These are phyloP conservation scores for Sorex maritimensis DNA, from an alignment of 2,797 vertebrate species.

Conservation along the genomic window DNA sequence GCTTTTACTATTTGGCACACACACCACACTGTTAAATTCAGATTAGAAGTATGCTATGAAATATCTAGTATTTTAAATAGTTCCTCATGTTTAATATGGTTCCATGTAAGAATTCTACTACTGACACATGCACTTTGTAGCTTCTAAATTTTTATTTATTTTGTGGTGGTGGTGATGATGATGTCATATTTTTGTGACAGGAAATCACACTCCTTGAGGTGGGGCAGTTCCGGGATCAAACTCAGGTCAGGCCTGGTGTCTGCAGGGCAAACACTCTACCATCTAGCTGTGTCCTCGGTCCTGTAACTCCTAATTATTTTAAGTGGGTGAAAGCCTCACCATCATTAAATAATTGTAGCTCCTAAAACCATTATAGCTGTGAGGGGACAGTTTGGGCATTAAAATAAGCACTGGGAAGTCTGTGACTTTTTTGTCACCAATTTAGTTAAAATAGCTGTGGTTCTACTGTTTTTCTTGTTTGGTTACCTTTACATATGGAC, in stretches of 20 bases:
- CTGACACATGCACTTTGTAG: background rate
- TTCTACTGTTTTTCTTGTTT: conserved; percentile 5
- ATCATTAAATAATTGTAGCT: background rate
- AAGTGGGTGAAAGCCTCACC: background rate
- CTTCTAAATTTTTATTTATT: background rate
- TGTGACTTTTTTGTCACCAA: background rate
- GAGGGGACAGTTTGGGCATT: background rate
- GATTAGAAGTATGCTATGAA: background rate
- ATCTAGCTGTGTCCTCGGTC: too few species aligned
- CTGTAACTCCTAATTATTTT: too few species aligned
- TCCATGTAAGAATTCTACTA: background rate
- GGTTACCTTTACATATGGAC: background rate
- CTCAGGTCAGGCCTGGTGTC: too few species aligned
- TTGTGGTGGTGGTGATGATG: too few species aligned
- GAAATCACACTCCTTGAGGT: too few species aligned
- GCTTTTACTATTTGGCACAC: background rate
- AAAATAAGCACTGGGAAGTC: background rate
- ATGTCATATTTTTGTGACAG: too few species aligned
- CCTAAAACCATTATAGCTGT: background rate
- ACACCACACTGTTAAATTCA: conserved; percentile 15
- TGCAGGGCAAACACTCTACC: too few species aligned
- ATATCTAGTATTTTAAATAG: conserved; percentile 52
- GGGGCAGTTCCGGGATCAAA: too few species aligned
- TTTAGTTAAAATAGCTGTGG: conserved; percentile 37
- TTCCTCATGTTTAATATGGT: background rate